A percentile compares a stretch with the other conserved stretches of the same genome.
Conservation (phyloP, 2,113 vertebrate species). For the Tursiops truncatus region DNA sequence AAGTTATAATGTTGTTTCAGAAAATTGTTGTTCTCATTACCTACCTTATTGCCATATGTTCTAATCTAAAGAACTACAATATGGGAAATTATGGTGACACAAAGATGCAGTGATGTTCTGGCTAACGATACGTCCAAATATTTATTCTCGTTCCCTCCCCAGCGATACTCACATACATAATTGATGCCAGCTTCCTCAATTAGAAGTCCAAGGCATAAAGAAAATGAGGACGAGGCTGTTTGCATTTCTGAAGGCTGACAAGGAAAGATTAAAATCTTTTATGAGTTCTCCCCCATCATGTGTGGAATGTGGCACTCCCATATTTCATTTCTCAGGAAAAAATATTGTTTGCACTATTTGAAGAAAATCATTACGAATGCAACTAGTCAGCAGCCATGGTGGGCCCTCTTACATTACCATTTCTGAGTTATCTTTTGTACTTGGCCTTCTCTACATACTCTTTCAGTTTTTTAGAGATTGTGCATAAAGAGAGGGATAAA, state of each 20-base stretch:
- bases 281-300: slow-evolving; percentile 67
- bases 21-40: slow-evolving; percentile 78
- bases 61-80: slow-evolving; percentile 76
- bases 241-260: slow-evolving; percentile 67
- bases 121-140: slow-evolving; percentile 82
- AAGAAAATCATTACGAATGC: slow-evolving; percentile 67
- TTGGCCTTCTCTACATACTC: slow-evolving; percentile 18
- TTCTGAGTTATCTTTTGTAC: not conserved
- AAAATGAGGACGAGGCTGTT: slow-evolving; percentile 76
- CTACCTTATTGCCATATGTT: slow-evolving; percentile 81
- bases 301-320: not conserved
- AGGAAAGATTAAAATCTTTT: slow-evolving; percentile 65
- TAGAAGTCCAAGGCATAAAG: slow-evolving; percentile 69
- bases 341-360: slow-evolving; percentile 65
- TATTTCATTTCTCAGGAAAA: slow-evolving; percentile 52
- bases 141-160: slow-evolving; percentile 77
- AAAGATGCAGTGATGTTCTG: slow-evolving; percentile 80
- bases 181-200: slow-evolving; percentile 82
- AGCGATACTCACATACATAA: slow-evolving; percentile 79
- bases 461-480: not conserved
- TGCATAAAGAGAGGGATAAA: not conserved
- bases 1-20: slow-evolving; percentile 66
- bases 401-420: not conserved
- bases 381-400: not conserved
- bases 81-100: slow-evolving; percentile 80